A percentile compares a stretch with the other conserved stretches of the same genome.
phyloP scores from a whole-genome alignment of 2,888 invertebrate species.

The Lasioglossum pauxillum region DNA sequence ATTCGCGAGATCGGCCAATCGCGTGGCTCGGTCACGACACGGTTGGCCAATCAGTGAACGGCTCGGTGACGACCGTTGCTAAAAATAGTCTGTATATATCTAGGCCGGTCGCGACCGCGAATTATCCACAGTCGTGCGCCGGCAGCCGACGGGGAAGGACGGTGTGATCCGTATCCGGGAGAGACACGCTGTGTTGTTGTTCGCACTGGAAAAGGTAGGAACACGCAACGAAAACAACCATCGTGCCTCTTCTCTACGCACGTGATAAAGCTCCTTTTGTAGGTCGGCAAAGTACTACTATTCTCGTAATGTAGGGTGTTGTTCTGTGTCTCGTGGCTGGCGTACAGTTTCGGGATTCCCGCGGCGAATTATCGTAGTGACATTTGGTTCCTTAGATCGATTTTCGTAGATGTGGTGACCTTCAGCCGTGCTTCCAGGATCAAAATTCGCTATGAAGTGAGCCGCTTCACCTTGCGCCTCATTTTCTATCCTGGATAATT shows the following conservation, averaged over 20 bases:
- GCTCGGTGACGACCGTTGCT: conserved; percentile 78
- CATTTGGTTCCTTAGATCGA: background rate
- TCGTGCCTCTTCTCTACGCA: conserved; percentile 44
- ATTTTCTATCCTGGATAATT: background rate
- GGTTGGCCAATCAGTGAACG: conserved; percentile 72
- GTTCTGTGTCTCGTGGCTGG: conserved; percentile 6
- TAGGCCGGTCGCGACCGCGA: conserved; percentile 82
- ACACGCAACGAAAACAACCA: conserved; percentile 38
- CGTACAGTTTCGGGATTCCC: conserved; percentile 18
- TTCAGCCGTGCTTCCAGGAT: background rate
- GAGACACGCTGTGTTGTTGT: conserved; percentile 50
- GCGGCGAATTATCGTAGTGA: conserved; percentile 30
- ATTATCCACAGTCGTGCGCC: conserved; percentile 83
- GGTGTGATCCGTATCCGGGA: conserved; percentile 51
- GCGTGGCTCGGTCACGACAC: conserved; percentile 73
- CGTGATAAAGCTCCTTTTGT: conserved; percentile 55
- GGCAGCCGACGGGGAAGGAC: conserved; percentile 79
- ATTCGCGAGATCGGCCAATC: conserved; percentile 74
- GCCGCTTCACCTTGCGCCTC: background rate
- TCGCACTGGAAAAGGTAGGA: conserved; percentile 63
- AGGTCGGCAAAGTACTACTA: conserved; percentile 41
- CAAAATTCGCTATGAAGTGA: background rate
- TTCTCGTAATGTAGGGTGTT: conserved; percentile 40
- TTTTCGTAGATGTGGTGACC: background rate
- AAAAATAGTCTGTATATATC: conserved; percentile 83